Evolutionary conservation across 2,113 vertebrate species (phyloP).

Genomic region (Chionodraco myersi): DNA sequence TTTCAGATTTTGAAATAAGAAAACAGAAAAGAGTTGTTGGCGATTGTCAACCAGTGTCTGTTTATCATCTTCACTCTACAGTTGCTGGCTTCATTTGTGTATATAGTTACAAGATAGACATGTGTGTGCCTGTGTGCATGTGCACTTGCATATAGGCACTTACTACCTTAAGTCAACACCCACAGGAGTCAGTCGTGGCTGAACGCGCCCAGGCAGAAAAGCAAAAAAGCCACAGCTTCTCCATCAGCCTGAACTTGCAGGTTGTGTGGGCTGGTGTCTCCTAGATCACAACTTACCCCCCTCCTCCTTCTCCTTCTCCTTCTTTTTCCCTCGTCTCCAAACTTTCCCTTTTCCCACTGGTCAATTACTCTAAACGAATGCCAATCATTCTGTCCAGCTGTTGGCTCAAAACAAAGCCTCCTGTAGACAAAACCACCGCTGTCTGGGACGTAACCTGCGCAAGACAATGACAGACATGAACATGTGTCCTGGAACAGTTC

Average conservation of each 20-base stretch:
- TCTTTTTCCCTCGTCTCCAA: slow-evolving; percentile 32
- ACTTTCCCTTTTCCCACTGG: slow-evolving; percentile 75
- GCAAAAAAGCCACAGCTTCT: slow-evolving; percentile 71
- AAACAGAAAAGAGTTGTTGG: slow-evolving; percentile 9
- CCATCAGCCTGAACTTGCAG: slow-evolving; percentile 76
- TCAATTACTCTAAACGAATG: slow-evolving; percentile 82
- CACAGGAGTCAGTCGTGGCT: slow-evolving; percentile 60
- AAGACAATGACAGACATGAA: slow-evolving; percentile 73
- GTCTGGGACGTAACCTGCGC: slow-evolving; percentile 55
- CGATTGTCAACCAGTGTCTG: slow-evolving; percentile 26
- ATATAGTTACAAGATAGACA: slow-evolving; percentile 14
- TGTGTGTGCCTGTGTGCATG: slow-evolving; percentile 18
- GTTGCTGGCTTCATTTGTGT: slow-evolving; percentile 32
- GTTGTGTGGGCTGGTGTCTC: slow-evolving; percentile 80
- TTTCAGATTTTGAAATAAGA: neutral
- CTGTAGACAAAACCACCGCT: slow-evolving; percentile 75
- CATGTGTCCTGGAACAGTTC: slow-evolving; percentile 59
- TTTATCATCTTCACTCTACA: slow-evolving; percentile 22
- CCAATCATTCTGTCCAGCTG: slow-evolving; percentile 84
- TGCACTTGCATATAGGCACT: slow-evolving; percentile 40
- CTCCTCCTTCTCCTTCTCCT: neutral
- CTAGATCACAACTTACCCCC: slow-evolving; percentile 48
- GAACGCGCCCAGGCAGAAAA: slow-evolving; percentile 64
- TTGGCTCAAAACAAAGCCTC: slow-evolving; percentile 81
- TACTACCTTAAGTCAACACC: slow-evolving; percentile 77